Evolutionary conservation across 2,113 vertebrate species (phyloP).

Genomic region (Aspiorhynchus laticeps): DNA sequence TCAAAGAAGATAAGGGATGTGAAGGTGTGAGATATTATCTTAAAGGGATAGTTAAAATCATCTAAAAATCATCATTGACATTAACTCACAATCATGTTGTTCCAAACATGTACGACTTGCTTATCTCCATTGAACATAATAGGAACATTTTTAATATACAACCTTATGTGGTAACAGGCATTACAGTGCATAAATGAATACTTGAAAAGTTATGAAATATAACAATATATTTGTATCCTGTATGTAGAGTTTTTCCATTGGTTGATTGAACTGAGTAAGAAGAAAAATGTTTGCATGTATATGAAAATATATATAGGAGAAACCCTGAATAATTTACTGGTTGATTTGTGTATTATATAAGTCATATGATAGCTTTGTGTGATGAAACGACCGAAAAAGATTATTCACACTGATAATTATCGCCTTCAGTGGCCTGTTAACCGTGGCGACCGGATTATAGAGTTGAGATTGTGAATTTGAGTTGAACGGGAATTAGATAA

Average conservation of each 20-base stretch:
- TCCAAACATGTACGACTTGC: neutral
- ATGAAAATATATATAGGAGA: neutral
- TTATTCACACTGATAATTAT: neutral
- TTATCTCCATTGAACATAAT: neutral
- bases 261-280: neutral
- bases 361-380: neutral
- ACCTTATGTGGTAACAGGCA: neutral
- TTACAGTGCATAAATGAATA: neutral
- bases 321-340: neutral
- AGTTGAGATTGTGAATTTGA: neutral
- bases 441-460: neutral
- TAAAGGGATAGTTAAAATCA: neutral
- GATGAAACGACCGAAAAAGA: neutral
- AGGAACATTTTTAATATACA: neutral
- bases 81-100: neutral
- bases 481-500: neutral
- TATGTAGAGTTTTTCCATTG: too few relatives aligned
- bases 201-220: too few relatives aligned
- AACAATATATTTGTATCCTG: too few relatives aligned
- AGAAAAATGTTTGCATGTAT: neutral
- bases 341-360: neutral
- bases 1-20: neutral
- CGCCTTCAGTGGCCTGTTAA: neutral
- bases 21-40: neutral
- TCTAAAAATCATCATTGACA: neutral